Evolutionary conservation across 1,140 invertebrate species (phyloP), one percentile per base, ranked within the genome.

Genomic region (Muscidifurax raptorellus): DNA sequence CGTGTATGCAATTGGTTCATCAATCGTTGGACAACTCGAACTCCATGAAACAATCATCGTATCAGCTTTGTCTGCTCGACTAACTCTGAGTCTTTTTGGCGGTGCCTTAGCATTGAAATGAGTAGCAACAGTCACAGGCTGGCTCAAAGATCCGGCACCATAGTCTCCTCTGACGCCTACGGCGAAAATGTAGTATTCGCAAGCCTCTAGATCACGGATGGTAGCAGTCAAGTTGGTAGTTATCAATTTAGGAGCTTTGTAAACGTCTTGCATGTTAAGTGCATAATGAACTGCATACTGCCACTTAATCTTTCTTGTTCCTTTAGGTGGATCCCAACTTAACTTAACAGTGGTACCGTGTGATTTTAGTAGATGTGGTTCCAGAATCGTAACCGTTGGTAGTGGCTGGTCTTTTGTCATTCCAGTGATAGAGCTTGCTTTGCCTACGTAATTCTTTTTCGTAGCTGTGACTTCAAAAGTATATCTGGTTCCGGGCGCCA

Each of bases 171-270:
- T 91, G 2, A 97, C 89, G 0, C 95, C 96, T n/a, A 97, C 95
- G 13, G 94, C 94, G 89, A 97, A 95, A 18, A 95, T 88, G 88
- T 97, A 97, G 0, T 92, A 94, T 87, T 96, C 95, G 88, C 97
- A 97, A 3, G 96, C 94, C 75, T 95, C 94, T 84, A 98, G 89
- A 85, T 95, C 91, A 22, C 94, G 92, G 10, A 97, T 92, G 1
- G 94, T 93, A 2, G 94, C 91, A 2, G 94, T 94, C 2, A 94
- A 93, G 78, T 95, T 93, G 2, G 91, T 92, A 0, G 96, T 97
- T 25, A 92, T 87, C 36, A 94, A 88, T 85, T 92, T 92, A 25
- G 93, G 92, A 87, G 94, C 95, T 91, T 93, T 89, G 32, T 94
- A 94, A 15, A 95, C 86, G 25, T 94, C 90, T 6, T 89, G 87